Conservation (phyloP, 1,140 invertebrate species). For the Sipha flava region DNA sequence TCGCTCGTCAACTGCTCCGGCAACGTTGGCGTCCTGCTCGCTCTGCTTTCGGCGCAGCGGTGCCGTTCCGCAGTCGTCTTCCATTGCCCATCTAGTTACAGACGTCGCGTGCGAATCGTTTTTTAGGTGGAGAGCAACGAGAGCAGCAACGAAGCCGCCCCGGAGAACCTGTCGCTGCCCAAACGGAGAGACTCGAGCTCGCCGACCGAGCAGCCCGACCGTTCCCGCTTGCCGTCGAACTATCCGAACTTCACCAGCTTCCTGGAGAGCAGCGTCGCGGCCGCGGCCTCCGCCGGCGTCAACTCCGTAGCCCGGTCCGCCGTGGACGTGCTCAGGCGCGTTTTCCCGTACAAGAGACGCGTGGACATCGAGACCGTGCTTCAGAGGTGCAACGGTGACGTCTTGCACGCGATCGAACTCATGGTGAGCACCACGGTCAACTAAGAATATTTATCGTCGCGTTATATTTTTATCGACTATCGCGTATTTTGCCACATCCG, state of each 20-base stretch:
- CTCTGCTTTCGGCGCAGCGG: too few species aligned
- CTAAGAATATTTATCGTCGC: conserved; percentile 38
- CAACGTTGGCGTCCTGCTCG: too few species aligned
- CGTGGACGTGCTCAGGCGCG: conserved; percentile 63
- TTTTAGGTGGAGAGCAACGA: conserved; percentile 41
- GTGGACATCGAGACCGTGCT: conserved; percentile 74
- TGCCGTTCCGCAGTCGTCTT: too few species aligned
- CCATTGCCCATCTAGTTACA: too few species aligned
- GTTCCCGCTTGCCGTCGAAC: neutral
- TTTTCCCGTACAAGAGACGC: conserved; percentile 76
- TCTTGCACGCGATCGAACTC: conserved; percentile 82
- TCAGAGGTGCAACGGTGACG: conserved; percentile 65
- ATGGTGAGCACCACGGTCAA: conserved; percentile 62
- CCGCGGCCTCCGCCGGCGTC: conserved; percentile 8
- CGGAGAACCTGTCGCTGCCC: conserved; percentile 43
- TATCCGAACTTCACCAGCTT: conserved; percentile 6
- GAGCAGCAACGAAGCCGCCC: conserved; percentile 38
- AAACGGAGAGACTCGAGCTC: conserved; percentile 37
- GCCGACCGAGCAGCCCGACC: neutral
- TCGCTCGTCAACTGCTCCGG: too few species aligned
- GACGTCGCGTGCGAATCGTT: too few species aligned
- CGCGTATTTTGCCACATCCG: too few species aligned
- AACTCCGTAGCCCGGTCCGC: conserved; percentile 17
- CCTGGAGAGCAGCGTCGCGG: conserved; percentile 31
- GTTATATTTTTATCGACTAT: too few species aligned